phyloP scores from a whole-genome alignment of 2,797 vertebrate genomes.

The Rhodeus uyekii region DNA sequence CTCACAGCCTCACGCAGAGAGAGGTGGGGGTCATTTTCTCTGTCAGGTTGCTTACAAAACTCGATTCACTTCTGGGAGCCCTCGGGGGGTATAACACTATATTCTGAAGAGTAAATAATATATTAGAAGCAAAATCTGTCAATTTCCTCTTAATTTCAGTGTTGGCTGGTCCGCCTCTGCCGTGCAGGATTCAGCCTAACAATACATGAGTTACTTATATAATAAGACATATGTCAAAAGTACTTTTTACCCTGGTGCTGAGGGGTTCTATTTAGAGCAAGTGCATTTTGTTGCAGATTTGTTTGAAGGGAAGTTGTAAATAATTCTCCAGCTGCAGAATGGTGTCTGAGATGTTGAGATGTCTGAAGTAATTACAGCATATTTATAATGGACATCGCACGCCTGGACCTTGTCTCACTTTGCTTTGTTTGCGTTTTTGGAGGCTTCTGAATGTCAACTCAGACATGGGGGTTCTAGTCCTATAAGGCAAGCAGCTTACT shows the following conservation, averaged over 20 bases:
- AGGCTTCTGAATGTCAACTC: not conserved
- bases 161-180: not conserved
- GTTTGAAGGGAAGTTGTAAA: slow-evolving; percentile 6
- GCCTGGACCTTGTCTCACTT: slow-evolving; percentile 1
- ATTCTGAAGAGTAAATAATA: slow-evolving; percentile 36
- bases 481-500: not conserved
- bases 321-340: not conserved
- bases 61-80: not conserved
- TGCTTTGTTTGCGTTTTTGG: slow-evolving; percentile 9
- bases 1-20: not conserved
- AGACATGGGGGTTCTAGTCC: not conserved
- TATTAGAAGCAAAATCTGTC: slow-evolving; percentile 32
- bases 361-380: slow-evolving; percentile 6
- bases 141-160: slow-evolving; percentile 12
- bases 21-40: slow-evolving; percentile 8
- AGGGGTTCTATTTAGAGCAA: not conserved
- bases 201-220: slow-evolving; percentile 6
- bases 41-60: slow-evolving; percentile 6
- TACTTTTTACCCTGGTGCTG: not conserved
- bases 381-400: not conserved
- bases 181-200: not conserved
- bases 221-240: not conserved
- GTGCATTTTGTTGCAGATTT: not conserved
- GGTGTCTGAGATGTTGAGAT: not conserved
- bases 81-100: not conserved